A percentile compares a stretch with the other conserved stretches of the same genome.
phyloP scores from a whole-genome alignment of 2,113 vertebrate genomes.

The Nematolebias whitei region DNA sequence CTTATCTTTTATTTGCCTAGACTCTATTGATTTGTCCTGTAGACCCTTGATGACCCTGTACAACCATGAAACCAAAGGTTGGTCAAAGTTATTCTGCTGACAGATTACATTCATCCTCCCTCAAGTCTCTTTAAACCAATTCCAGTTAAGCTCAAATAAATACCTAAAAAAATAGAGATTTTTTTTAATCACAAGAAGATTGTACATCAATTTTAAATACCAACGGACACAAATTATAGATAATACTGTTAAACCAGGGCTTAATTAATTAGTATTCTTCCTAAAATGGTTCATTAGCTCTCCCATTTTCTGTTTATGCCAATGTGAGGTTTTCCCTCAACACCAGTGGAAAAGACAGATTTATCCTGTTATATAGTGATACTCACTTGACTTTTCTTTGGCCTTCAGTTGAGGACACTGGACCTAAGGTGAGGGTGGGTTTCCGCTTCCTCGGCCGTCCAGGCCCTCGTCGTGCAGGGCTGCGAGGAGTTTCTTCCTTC shows the following conservation, averaged over 20 bases:
- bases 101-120: constrained; percentile 70
- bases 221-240: constrained; percentile 21
- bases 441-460: constrained; percentile 93
- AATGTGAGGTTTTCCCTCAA: constrained; percentile 45
- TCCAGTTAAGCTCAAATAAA: constrained; percentile 4
- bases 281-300: constrained; percentile 51
- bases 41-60: constrained; percentile 45
- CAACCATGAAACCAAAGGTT: constrained; percentile 51
- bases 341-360: constrained; percentile 23
- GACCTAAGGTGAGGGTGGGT: constrained; percentile 69
- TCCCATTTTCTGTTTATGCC: constrained; percentile 71
- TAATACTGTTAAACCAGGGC: constrained; percentile 42
- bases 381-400: constrained; percentile 92
- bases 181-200: no score
- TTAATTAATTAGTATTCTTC: constrained; percentile 53
- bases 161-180: background rate
- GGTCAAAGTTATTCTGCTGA: constrained; percentile 70
- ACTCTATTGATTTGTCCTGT: constrained; percentile 12
- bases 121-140: constrained; percentile 36
- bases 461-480: constrained; percentile 90
- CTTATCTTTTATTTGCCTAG: constrained; percentile 15
- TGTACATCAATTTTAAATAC: constrained; percentile 10
- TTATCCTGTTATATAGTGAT: constrained; percentile 52
- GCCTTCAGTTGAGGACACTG: constrained; percentile 74
- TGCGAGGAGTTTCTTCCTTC: constrained; percentile 92